These are phyloP conservation scores for Pterostichus niger DNA, from an alignment of 2,888 invertebrate genomes.

Conservation along the genomic window DNA sequence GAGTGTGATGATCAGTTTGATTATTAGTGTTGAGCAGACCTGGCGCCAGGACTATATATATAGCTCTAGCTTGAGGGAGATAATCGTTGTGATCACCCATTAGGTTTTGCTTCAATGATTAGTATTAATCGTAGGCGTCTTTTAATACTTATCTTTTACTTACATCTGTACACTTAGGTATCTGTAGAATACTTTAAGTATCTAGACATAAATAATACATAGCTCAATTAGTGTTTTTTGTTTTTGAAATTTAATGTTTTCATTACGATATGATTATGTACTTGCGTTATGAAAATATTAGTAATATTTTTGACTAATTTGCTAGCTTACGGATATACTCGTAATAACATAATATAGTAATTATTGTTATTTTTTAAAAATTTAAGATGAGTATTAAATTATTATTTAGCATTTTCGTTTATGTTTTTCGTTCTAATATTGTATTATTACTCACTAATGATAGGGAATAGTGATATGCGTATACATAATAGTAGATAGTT, in stretches of 20 bases:
- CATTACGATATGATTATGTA: background rate
- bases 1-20: slow-evolving; percentile 36
- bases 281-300: no score
- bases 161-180: background rate
- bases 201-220: background rate
- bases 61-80: slow-evolving; percentile 10
- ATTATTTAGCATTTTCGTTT: no score
- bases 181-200: background rate
- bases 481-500: no score
- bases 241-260: slow-evolving; percentile 1
- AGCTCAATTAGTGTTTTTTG: slow-evolving; percentile 14
- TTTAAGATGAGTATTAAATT: background rate
- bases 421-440: no score
- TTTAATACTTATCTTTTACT: background rate
- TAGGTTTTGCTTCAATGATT: slow-evolving; percentile 24
- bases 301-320: no score
- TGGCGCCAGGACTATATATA: slow-evolving; percentile 24
- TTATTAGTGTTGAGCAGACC: slow-evolving; percentile 22
- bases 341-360: no score
- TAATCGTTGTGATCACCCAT: slow-evolving; percentile 35
- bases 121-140: slow-evolving; percentile 29
- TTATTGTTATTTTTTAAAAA: no score
- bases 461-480: no score
- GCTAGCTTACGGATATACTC: no score
- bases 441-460: no score